Evolutionary conservation across 2,888 invertebrate species (phyloP), one percentile per base, ranked within the genome.

Genomic region (Zaprionus bogoriensis): DNA sequence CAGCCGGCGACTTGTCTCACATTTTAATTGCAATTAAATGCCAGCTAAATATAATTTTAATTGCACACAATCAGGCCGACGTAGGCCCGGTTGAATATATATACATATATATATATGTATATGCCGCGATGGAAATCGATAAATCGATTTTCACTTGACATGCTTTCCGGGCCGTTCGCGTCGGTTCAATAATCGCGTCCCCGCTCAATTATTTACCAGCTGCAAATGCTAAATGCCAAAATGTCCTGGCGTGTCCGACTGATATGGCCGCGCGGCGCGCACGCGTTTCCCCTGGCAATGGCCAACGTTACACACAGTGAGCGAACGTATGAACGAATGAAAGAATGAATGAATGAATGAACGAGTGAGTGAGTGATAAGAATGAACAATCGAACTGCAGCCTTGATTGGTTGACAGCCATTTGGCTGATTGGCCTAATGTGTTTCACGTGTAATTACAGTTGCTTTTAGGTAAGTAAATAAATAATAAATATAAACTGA

Each of bases 141-240:
- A 36, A 32, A 72, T 71, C 45, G 74, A 71, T 71, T 71, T 68
- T 74, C 28, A 60, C 74, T 72, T 74, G 71, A 74, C 71, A 74
- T 53, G 58, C 30, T 63, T 67, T 44, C 7, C 19, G 5, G 25
- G 25, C 25, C 14, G 7, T 25, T 17, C 23, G 25, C 25, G 27
- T 28, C 36, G 54, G 59, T 41, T 64, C 52, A 55, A 73, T 73
- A 73, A 63, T 64, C 54, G 60, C 47, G 30, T 47, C 48, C 23
- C 36, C 48, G 46, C 28, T 72, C 48, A 72, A 65, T 74, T 73
- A 72, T 72, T 73, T 41, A 72, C 23, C 25, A 39, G 38, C 54
- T 60, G 55, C 36, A 17, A 41, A 41, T 41, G 41, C 20, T 41
- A 72, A 72, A 73, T 59, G 74, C 64, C 54, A 59, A 55, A 63